Conservation (phyloP, 2,113 vertebrate genomes). For the Pangasianodon gigas region DNA sequence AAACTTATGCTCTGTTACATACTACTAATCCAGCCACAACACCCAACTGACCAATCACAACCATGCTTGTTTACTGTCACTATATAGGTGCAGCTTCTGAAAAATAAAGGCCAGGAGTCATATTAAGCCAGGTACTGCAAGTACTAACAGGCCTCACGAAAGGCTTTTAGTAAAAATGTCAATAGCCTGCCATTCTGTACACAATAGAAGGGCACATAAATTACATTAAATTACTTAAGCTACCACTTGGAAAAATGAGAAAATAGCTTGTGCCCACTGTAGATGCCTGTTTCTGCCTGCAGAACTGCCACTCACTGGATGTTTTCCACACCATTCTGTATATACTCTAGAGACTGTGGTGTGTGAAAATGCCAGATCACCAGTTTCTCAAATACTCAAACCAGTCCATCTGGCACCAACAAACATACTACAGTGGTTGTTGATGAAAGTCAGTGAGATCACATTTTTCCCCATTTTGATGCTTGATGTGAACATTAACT, state of each 20-base stretch:
- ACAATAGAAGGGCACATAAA: not conserved
- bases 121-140: not conserved
- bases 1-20: not conserved
- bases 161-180: not conserved
- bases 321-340: not conserved
- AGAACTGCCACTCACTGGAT: not conserved
- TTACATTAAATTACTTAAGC: not conserved
- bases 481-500: not conserved
- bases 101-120: not conserved
- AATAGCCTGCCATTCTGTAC: not conserved
- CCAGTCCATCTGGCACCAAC: not conserved
- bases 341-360: not conserved
- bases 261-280: not conserved
- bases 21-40: not conserved
- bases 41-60: not conserved
- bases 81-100: not conserved
- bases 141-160: not conserved
- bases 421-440: not conserved
- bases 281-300: not conserved
- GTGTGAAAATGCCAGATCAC: not conserved
- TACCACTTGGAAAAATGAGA: not conserved
- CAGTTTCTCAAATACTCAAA: not conserved
- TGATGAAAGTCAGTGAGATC: not conserved
- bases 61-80: not conserved
- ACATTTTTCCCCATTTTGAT: not conserved